Evolutionary conservation across 1,140 invertebrate genomes (phyloP).

Genomic region (Patella vulgata): DNA sequence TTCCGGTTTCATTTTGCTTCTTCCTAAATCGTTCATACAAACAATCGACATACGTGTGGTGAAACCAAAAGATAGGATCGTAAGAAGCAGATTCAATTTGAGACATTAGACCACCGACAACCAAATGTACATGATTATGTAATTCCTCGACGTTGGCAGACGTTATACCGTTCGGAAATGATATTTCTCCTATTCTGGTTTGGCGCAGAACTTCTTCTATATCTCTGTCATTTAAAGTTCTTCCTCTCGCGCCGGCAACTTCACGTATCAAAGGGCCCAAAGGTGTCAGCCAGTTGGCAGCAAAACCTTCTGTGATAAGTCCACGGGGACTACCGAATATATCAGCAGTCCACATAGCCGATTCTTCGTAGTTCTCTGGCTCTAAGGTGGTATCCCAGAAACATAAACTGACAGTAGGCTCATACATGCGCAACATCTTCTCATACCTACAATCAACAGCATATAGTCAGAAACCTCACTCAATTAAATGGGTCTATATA

Average conservation of each 20-base stretch:
- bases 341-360: conserved; percentile 54
- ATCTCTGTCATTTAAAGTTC: conserved; percentile 33
- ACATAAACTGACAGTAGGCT: conserved; percentile 43
- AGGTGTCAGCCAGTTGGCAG: conserved; percentile 47
- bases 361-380: conserved; percentile 52
- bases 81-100: conserved; percentile 37
- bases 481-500: too few relatives aligned
- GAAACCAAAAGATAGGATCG: conserved; percentile 46
- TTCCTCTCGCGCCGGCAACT: conserved; percentile 27
- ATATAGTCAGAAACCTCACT: too few relatives aligned
- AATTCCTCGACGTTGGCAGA: conserved; percentile 36
- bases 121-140: conserved; percentile 37
- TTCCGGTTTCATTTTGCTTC: conserved; percentile 10
- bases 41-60: conserved; percentile 40
- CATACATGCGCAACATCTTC: conserved; percentile 47
- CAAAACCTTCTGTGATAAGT: conserved; percentile 58
- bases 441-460: conserved; percentile 48
- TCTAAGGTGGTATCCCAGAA: conserved; percentile 58
- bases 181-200: conserved; percentile 40
- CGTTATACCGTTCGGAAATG: conserved; percentile 38
- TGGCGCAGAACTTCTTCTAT: conserved; percentile 31
- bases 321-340: conserved; percentile 64
- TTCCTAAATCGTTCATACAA: conserved; percentile 38
- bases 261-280: conserved; percentile 41
- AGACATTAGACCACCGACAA: conserved; percentile 39